These are phyloP conservation scores for Prionailurus bengalensis DNA, from an alignment of 2,113 vertebrate genomes.

Conservation along the genomic window DNA sequence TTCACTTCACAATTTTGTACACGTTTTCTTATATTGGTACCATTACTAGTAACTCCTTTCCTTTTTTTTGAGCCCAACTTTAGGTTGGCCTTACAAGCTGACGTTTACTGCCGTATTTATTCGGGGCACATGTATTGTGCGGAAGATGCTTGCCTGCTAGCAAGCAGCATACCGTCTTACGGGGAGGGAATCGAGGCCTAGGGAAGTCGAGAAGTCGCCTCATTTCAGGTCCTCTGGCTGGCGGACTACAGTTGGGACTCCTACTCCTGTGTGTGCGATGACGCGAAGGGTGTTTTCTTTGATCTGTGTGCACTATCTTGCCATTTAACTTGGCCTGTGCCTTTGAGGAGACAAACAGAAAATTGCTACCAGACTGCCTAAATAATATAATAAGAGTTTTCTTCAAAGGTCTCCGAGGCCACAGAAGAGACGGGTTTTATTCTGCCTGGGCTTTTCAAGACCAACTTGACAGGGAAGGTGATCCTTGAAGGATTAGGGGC, in stretches of 20 bases:
- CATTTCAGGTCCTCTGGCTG: background rate
- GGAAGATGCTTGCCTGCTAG: background rate
- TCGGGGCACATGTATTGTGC: background rate
- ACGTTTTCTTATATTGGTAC: background rate
- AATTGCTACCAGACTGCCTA: background rate
- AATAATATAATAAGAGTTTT: background rate
- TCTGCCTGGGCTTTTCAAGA: background rate
- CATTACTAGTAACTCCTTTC: background rate
- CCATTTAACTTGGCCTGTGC: background rate
- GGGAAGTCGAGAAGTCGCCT: background rate
- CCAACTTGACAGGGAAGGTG: background rate
- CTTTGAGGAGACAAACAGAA: background rate
- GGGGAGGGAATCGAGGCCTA: background rate
- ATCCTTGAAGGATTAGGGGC: background rate
- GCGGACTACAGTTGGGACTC: background rate
- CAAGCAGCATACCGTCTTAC: background rate
- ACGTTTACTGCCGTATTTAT: background rate
- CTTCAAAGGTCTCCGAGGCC: background rate
- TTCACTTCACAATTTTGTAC: background rate
- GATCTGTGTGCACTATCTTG: background rate
- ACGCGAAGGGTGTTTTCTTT: background rate
- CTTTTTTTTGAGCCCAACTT: background rate
- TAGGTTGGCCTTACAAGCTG: background rate
- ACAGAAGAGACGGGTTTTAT: background rate
- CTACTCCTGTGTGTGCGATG: background rate